Percentiles rank a stretch among this genome's conserved stretches.
These are phyloP conservation scores for Acrocephalus kingi DNA, from an alignment of 2,113 vertebrate species.

Conservation along the genomic window DNA sequence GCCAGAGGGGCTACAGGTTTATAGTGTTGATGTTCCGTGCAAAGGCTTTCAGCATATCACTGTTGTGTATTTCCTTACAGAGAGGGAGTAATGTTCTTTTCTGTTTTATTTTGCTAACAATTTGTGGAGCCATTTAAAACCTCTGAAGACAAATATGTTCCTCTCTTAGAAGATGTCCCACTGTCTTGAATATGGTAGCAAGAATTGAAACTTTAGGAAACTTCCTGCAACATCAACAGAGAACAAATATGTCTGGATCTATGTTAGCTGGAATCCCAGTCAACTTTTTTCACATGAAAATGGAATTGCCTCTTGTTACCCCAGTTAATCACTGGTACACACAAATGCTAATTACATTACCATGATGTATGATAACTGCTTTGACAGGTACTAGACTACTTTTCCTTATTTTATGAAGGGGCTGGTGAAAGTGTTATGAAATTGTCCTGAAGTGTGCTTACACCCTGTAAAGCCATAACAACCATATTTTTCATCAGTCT, in stretches of 20 bases:
- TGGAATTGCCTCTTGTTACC: not conserved
- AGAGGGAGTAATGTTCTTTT: not conserved
- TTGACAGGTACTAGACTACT: not conserved
- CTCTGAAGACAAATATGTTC: not conserved
- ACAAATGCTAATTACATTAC: not conserved
- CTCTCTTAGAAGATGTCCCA: not conserved
- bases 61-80: not conserved
- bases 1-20: not conserved
- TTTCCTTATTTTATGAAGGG: not conserved
- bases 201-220: not conserved
- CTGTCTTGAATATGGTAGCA: not conserved
- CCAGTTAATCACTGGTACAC: not conserved
- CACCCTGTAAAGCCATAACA: not conserved
- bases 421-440: not conserved
- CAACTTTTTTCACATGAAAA: not conserved
- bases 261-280: not conserved
- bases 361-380: fast-evolving
- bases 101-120: not conserved
- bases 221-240: not conserved
- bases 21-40: not conserved
- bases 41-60: not conserved
- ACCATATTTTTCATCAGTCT: not conserved
- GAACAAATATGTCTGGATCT: not conserved
- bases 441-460: not conserved
- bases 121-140: not conserved